Percentiles rank a stretch among this genome's conserved stretches.
Evolutionary conservation across 1,140 invertebrate genomes (phyloP).

Genomic region (Cheumatopsyche charites): DNA sequence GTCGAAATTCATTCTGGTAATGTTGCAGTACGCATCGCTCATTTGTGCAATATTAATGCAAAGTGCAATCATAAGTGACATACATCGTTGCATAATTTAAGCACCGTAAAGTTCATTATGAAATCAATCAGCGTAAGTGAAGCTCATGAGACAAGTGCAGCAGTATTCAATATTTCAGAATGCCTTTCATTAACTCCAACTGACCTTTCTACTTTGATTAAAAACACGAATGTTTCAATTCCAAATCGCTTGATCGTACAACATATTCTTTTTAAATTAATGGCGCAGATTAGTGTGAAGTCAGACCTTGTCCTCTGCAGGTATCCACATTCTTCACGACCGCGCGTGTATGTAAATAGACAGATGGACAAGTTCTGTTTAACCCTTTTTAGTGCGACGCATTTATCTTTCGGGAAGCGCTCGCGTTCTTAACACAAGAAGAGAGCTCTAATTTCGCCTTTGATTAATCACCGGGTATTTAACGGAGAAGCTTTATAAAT

Average conservation of each 20-base stretch:
- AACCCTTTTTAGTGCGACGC: neutral
- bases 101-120: too few species aligned
- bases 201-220: too few species aligned
- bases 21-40: too few species aligned
- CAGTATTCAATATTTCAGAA: too few species aligned
- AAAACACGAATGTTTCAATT: neutral
- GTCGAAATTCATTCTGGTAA: too few species aligned
- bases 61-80: too few species aligned
- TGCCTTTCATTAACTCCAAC: too few species aligned
- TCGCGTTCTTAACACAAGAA: neutral
- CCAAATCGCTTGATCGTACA: neutral
- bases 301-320: neutral
- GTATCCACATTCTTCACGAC: constrained; percentile 6
- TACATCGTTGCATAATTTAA: too few species aligned
- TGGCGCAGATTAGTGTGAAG: neutral
- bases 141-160: too few species aligned
- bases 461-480: constrained; percentile 9
- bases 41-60: too few species aligned
- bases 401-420: neutral
- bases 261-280: too few species aligned
- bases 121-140: too few species aligned
- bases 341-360: constrained; percentile 3
- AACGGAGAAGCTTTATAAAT: neutral
- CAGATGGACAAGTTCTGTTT: constrained; percentile 6
- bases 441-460: neutral